These are phyloP conservation scores for Caerostris extrusa DNA, from an alignment of 1,140 invertebrate genomes.

Conservation along the genomic window DNA sequence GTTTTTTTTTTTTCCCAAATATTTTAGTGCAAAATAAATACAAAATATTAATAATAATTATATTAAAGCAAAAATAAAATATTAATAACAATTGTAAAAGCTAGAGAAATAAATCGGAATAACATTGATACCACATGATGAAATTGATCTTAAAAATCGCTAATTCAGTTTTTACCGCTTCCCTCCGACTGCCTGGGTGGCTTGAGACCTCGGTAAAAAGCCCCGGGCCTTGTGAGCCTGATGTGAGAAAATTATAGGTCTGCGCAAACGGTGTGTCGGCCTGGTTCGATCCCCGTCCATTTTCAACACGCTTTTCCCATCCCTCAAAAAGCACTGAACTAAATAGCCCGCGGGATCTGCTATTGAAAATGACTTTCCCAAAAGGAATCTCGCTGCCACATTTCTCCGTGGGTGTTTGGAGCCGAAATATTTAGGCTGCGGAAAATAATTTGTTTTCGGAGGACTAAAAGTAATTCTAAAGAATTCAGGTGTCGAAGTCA, in stretches of 20 bases:
- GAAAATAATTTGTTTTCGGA: neutral
- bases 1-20: no score
- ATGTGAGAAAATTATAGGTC: conserved; percentile 72
- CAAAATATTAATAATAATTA: no score
- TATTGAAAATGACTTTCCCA: no score
- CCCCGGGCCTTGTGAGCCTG: conserved; percentile 50
- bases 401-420: neutral
- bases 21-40: no score
- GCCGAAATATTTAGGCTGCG: neutral
- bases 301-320: conserved; percentile 51
- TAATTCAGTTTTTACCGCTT: neutral
- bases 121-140: no score
- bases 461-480: neutral
- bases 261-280: conserved; percentile 62
- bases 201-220: conserved; percentile 4
- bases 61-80: no score
- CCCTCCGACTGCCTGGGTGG: conserved; percentile 49
- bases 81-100: no score
- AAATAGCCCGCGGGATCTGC: no score
- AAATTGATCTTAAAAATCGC: no score
- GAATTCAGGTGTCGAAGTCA: no score
- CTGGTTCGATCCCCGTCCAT: conserved; percentile 5
- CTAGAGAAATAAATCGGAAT: no score
- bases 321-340: no score
- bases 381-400: neutral